Base-by-base conservation (phyloP, 1,140 invertebrate species). In the Euura lappo region DNA sequence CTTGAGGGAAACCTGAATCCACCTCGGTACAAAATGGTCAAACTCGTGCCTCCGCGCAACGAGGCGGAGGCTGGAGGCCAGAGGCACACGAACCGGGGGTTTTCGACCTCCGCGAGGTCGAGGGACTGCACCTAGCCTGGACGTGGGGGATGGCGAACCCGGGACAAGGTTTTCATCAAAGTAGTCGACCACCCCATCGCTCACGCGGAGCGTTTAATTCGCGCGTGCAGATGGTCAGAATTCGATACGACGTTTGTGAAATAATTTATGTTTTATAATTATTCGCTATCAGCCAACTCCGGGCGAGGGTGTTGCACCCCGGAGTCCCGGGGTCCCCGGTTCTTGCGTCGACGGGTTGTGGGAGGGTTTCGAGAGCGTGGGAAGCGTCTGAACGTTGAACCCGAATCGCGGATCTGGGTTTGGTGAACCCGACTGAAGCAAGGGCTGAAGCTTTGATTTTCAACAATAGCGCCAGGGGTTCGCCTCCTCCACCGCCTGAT, bases 321-420 rank as follows among this genome's bases (percentile, higher is more conserved):
- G 47, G 51, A 11, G 66, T 10, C 7, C 66, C 28, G 44, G 3
- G 66, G 66, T 68, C 11, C 11, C 11, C 10, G 10, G 10, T 60
- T 60, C 51, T 60, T n/a, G 51, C 51, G 51, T 67, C 60, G 72
- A 45, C 51, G 10, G 11, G 42, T 51, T 60, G 44, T 64, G 70
- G 28, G 11, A 42, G 60, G 44, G 10, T 28, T 28, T 28, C 28
- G 28, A 28, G 28, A 28, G 28, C 28, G 28, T 28, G 28, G 44
- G 74, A 13, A 60, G 70, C 60, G 77, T 78, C 77, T 78, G 77
- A 76, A 69, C 77, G 71, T 78, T 78, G 77, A 78, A 78, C 77
- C 74, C 76, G 67, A 45, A 60, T 5, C 13, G 65, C 43, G 47
- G 70, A 67, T 69, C 65, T 46, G 70, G 51, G 46, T 74, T 69